Base-by-base conservation (phyloP, 1,140 invertebrate species). In the Globodera ellingtonae region DNA sequence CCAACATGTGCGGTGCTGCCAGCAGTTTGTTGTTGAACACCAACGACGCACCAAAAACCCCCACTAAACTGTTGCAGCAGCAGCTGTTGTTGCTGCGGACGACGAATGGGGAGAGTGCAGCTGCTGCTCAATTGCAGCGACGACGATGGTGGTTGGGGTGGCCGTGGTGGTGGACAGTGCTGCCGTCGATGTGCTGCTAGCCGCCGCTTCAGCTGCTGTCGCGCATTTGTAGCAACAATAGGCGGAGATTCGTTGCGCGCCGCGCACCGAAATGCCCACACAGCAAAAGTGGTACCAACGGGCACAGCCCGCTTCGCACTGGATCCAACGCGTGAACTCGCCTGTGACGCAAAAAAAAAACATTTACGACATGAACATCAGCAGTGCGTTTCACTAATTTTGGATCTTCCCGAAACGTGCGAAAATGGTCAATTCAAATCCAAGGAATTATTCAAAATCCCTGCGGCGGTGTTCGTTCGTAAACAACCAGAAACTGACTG, bases 271-370 rank as follows among this genome's bases (percentile, higher is more conserved):
- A 24, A 72, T 73, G 21, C 81, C 81, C 9, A 82, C 81, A 74
- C 81, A 82, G 47, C 76, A 73, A 56, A 72, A 83, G 62, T 82
- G 81, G 56, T 82, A 82, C 75, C 75, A 77, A 44, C 62, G 46
- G 9, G 75, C 59, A 47, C 75, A 77, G 46, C 75, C 75, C 10
- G 75, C 70, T 10, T 82, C 81, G 67, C 81, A 82, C 48, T 82
- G 81, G 69, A 82, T 82, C 81, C 81, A 82, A 62, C 81, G 79
- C 10, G 73, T 73, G 52, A 82, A 73, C 46, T 82, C 81, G 56
- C 81, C 81, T 81, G 65, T 21, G 70, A 21, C 18, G 15, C 44
- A 52, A 73, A 24, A 1, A 21, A 79, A 79, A 59, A n/a, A 46
- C 18, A 72, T 21, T 18, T 67, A 35, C 35, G 1, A 1, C 35